A percentile compares a stretch with the other conserved stretches of the same genome.
Conservation (phyloP, 2,113 vertebrate genomes). For the Chroicocephalus ridibundus region DNA sequence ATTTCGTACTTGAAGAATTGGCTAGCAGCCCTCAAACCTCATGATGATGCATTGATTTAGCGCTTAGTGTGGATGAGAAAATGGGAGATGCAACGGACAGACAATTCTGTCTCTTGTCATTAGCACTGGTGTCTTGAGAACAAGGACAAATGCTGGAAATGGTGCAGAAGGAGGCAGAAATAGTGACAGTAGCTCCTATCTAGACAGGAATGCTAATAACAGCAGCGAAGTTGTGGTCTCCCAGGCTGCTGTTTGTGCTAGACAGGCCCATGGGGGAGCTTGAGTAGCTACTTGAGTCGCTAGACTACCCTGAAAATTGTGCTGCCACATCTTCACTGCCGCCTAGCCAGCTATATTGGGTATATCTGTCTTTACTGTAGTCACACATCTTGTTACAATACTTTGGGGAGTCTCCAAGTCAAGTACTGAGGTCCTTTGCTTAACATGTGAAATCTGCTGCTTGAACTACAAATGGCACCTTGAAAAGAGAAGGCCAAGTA, state of each 20-base stretch:
- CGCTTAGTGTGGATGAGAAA: neutral
- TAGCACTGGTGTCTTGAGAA: neutral
- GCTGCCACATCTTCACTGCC: neutral
- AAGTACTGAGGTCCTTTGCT: neutral
- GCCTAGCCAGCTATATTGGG: neutral
- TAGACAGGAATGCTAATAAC: neutral
- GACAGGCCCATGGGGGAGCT: neutral
- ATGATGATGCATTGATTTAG: slow-evolving; percentile 8
- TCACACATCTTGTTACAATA: neutral
- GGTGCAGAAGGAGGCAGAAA: slow-evolving; percentile 2
- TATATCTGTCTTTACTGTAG: neutral
- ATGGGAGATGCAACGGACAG: neutral
- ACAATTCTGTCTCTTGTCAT: neutral
- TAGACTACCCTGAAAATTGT: neutral
- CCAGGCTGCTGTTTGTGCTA: neutral
- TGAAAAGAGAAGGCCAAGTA: neutral
- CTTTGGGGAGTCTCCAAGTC: neutral
- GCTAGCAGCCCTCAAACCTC: neutral
- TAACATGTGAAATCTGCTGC: neutral
- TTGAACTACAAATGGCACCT: neutral
- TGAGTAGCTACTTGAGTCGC: neutral
- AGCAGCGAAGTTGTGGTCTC: neutral
- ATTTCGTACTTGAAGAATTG: neutral
- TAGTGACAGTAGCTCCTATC: neutral
- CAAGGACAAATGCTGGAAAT: neutral